These are phyloP conservation scores for Criorhina ranunculi DNA, from an alignment of 2,888 invertebrate genomes.

Conservation along the genomic window DNA sequence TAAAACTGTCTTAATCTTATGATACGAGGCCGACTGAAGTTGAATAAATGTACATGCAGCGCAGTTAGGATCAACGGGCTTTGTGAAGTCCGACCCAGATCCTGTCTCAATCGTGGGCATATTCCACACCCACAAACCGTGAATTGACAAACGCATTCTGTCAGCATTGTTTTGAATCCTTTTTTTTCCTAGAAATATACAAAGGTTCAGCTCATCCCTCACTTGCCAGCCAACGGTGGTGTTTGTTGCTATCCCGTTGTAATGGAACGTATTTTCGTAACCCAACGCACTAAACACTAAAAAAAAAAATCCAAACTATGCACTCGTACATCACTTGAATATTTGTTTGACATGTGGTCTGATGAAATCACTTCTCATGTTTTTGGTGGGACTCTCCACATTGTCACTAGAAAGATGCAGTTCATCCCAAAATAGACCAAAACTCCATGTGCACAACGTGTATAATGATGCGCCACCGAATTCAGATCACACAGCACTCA, in stretches of 20 bases:
- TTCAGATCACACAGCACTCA: constrained; percentile 22
- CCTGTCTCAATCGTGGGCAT: no score
- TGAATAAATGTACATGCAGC: no score
- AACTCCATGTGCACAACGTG: constrained; percentile 2
- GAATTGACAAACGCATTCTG: no score
- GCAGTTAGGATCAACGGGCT: no score
- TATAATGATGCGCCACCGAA: constrained; percentile 29
- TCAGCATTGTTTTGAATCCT: neutral
- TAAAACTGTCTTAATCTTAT: no score
- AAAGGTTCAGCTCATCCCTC: neutral
- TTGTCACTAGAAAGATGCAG: constrained; percentile 55
- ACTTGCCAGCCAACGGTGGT: neutral
- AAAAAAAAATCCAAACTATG: neutral
- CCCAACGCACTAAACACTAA: constrained; percentile 16
- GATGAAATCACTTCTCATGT: constrained; percentile 56
- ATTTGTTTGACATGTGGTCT: constrained; percentile 60
- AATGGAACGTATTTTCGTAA: constrained; percentile 23
- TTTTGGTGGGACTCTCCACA: constrained; percentile 50
- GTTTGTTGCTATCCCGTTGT: neutral
- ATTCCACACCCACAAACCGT: no score
- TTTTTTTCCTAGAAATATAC: no score
- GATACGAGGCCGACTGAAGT: no score
- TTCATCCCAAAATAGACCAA: constrained; percentile 52
- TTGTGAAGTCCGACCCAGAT: no score
- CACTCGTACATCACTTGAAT: constrained; percentile 47